Percentiles rank a stretch among this genome's conserved stretches.
Conservation (phyloP, 2,797 vertebrate genomes). For the Peromyscus melanophrys region DNA sequence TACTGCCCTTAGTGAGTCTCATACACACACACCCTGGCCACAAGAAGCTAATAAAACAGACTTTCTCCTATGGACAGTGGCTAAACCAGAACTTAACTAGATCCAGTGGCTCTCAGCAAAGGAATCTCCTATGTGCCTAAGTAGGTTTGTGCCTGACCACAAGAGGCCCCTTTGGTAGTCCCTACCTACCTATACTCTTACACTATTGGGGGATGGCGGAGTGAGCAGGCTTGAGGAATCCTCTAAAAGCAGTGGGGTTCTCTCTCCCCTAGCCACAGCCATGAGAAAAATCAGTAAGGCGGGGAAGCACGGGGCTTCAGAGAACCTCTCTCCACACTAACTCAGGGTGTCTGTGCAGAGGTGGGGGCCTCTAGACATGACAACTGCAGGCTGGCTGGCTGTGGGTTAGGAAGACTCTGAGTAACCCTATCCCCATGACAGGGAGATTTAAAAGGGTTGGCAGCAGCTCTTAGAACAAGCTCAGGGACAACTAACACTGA, state of each 20-base stretch:
- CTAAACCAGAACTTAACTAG: not conserved
- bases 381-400: not conserved
- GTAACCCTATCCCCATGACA: not conserved
- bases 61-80: not conserved
- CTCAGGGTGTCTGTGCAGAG: not conserved
- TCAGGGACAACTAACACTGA: not conserved
- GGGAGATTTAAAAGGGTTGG: not conserved
- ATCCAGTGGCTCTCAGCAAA: not conserved
- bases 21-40: not conserved
- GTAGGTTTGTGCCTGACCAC: not conserved
- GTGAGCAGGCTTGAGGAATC: not conserved
- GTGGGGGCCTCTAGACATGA: not conserved
- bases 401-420: too few relatives aligned
- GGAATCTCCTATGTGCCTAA: not conserved
- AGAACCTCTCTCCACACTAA: not conserved
- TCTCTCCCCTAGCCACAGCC: not conserved
- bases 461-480: conserved; percentile 1
- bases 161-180: not conserved
- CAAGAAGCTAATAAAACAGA: not conserved
- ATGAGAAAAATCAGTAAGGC: not conserved
- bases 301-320: not conserved
- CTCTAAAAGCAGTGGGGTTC: not conserved
- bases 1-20: not conserved
- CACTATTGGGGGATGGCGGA: not conserved
- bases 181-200: not conserved